Base-by-base conservation (phyloP, 2,797 vertebrate genomes). In the Anguilla marmorata region DNA sequence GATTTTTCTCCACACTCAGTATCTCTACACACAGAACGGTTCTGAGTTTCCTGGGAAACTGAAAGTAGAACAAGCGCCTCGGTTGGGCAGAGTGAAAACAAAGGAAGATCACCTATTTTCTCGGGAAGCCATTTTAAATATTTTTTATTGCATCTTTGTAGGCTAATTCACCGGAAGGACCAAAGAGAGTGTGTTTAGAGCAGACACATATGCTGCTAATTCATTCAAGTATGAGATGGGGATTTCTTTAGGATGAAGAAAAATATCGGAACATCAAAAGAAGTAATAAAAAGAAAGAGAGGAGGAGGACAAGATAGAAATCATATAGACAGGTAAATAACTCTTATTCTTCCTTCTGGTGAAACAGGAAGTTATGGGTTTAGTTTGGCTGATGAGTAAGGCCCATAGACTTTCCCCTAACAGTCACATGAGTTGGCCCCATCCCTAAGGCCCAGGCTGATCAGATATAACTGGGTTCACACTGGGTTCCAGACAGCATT, bases 51-150 rank as follows among this genome's bases (percentile, higher is more conserved):
- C 45, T 60, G 54, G 56, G 54, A 86, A 85, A 79, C 52, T 2
- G 41, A 50, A 86, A 58, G 50, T 88, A 12, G 83, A 80, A 45
- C n/a, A 79, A 1, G 37, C 12, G 84, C 54, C 84, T 80, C 66
- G 7, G 24, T 30, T 84, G 52, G 56, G 30, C 33, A 3, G 14
- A 41, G 82, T 74, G 82, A 88, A 88, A 88, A 88, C 85, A 88
- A 74, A 63, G n/a, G 21, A n/a, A 45, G 37, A 79, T 56, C 12
- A 41, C 80, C 87, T 50, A 9, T 27, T 24, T 9, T 14, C 24
- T 33, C 27, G 2, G 11, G 72, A 76, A 74, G 11, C 72, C 33
- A 76, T 37, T 76, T 33, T 37, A 37, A 37, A 76, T 76, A 14
- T 76, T 12, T 33, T 33, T 37, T 16, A 79, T 12, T 41, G 33